Percentiles rank a stretch among this genome's conserved stretches.
phyloP scores from a whole-genome alignment of 2,113 vertebrate species.

The Sinocyclocheilus maitianheensis region DNA sequence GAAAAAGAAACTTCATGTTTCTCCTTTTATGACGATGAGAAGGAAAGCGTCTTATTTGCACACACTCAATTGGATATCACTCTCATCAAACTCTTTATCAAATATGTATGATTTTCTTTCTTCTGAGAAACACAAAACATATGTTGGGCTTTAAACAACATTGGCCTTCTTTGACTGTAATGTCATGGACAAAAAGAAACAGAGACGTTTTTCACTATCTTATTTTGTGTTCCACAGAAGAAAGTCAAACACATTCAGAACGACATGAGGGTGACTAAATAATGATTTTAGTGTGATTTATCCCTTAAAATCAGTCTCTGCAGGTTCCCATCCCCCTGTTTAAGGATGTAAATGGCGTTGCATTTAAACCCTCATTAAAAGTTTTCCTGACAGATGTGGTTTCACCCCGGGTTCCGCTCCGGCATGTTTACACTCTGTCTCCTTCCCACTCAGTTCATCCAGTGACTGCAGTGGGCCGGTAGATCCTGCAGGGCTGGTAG shows the following conservation, averaged over 20 bases:
- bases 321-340: slow-evolving; percentile 6
- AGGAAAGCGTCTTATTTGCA: slow-evolving; percentile 55
- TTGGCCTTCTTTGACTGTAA: not conserved
- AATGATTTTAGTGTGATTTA: not conserved
- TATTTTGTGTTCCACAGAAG: not conserved
- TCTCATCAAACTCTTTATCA: not conserved
- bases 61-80: not conserved
- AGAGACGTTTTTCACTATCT: not conserved
- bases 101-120: not conserved
- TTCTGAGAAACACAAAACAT: not conserved
- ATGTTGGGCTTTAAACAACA: not conserved
- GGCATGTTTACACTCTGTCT: slow-evolving; percentile 51
- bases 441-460: slow-evolving; percentile 55
- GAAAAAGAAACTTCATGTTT: not conserved
- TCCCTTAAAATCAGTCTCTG: slow-evolving; percentile 19
- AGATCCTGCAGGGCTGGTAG: slow-evolving; percentile 45
- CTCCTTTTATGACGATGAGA: not conserved
- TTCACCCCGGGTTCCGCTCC: slow-evolving; percentile 41
- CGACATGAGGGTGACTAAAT: not conserved
- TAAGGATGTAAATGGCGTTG: slow-evolving; percentile 15
- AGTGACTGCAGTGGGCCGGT: slow-evolving; percentile 47
- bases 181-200: not conserved
- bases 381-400: slow-evolving; percentile 49
- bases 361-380: slow-evolving; percentile 54
- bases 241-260: not conserved